These are phyloP conservation scores for Linyphia triangularis DNA, from an alignment of 2,888 invertebrate genomes.

Conservation along the genomic window DNA sequence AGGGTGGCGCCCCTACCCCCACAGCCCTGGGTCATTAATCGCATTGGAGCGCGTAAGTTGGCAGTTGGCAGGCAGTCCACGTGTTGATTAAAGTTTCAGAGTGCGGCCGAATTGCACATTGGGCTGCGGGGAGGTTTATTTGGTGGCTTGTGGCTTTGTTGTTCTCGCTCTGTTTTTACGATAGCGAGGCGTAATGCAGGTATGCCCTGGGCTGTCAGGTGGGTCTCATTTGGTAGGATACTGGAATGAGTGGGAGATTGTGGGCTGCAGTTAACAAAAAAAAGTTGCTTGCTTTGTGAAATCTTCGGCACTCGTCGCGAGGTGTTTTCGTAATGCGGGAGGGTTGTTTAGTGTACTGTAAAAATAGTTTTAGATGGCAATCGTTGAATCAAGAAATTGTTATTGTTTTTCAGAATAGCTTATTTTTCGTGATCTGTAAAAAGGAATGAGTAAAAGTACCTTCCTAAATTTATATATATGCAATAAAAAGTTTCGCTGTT, in stretches of 20 bases:
- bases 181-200: not conserved
- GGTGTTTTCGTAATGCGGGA: no score
- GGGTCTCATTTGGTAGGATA: not conserved
- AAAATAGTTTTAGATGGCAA: no score
- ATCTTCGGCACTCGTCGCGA: not conserved
- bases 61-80: constrained; percentile 73
- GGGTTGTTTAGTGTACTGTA: no score
- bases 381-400: no score
- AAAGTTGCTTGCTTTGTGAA: no score
- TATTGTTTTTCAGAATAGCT: no score
- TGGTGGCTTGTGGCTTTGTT: constrained; percentile 20
- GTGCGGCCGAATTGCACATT: constrained; percentile 11
- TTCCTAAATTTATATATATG: no score
- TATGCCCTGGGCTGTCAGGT: constrained; percentile 12
- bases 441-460: no score
- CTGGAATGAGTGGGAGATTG: not conserved
- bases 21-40: constrained; percentile 61
- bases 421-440: no score
- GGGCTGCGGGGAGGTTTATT: constrained; percentile 22
- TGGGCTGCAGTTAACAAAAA: no score
- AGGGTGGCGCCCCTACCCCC: not conserved
- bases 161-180: constrained; percentile 45
- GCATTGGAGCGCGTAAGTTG: constrained; percentile 58
- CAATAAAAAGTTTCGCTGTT: no score
- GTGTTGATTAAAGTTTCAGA: constrained; percentile 74